These are phyloP conservation scores for Calephelis nemesis DNA, from an alignment of 1,140 invertebrate genomes.

Conservation along the genomic window DNA sequence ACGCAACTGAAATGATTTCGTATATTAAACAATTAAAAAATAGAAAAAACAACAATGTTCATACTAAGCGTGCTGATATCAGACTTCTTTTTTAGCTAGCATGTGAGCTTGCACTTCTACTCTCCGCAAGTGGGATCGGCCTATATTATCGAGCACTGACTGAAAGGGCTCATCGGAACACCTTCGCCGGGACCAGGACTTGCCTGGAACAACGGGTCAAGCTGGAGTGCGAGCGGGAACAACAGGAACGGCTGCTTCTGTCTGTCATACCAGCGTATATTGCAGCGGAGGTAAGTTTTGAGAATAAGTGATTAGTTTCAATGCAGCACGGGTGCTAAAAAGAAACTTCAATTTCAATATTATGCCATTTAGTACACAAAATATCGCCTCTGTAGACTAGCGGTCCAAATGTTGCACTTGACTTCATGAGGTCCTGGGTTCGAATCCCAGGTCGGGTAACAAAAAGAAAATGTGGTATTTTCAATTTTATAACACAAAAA, in stretches of 20 bases:
- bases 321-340: no score
- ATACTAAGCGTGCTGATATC: background rate
- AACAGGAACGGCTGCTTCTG: conserved; percentile 93
- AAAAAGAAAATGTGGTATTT: no score
- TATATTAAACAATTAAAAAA: no score
- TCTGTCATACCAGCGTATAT: conserved; percentile 97
- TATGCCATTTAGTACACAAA: no score
- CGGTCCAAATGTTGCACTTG: no score
- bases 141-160: conserved; percentile 93
- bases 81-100: conserved; percentile 80
- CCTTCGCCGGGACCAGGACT: conserved; percentile 92
- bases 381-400: no score
- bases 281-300: conserved; percentile 87
- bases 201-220: conserved; percentile 95
- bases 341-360: no score
- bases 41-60: no score
- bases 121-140: conserved; percentile 88
- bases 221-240: conserved; percentile 94
- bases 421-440: no score
- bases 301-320: background rate
- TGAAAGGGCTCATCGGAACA: conserved; percentile 89
- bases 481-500: no score
- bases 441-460: no score
- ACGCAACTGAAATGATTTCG: no score
- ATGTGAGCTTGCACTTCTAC: conserved; percentile 87